Evolutionary conservation across 2,888 invertebrate species (phyloP), one percentile per base, ranked within the genome.

Genomic region (Sphinx pinastri): DNA sequence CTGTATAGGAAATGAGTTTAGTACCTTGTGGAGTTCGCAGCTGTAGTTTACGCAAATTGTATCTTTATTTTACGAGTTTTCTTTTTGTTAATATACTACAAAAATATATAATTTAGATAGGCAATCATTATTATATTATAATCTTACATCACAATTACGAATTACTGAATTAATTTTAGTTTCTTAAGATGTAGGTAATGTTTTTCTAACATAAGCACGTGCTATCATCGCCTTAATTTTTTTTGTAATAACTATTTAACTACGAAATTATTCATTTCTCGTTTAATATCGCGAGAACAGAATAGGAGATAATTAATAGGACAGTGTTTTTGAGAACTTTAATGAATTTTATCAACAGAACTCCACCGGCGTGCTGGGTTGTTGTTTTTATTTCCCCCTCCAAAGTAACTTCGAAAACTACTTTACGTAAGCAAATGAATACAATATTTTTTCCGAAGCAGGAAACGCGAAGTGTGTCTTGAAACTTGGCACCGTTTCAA

Each of bases 391-490:
- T 67, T 67, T 67, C 67, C 52, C 47, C 63, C 49, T 49, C 19
- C 38, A 67, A 67, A 52, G 57, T 67, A 66, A 67, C 58, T 68
- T 58, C 25, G 13, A 58, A 57, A 59, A 59, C 59, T 68, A 68
- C 70, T 67, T 70, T 70, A 67, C 59, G 52, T 70, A 67, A 16
- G 67, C 51, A 70, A 70, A 70, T 67, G 67, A 59, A 59, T 58
- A 67, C 70, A 67, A 67, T 67, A 70, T 67, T 67, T 67, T 70
- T 67, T 57, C 58, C 70, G 52, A 51, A 38, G 12, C 67, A 54
- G 67, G 52, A 70, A 70, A 67, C 67, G 58, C 51, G 58, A 67
- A 52, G 45, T 69, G 68, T 70, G 68, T 69, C 58, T 71, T 60
- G 68, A 68, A 57, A 69, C 68, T 66, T 67, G 71, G 69, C 67